Evolutionary conservation across 2,797 vertebrate species (phyloP), one percentile per base, ranked within the genome.

Genomic region (Mallotus villosus): DNA sequence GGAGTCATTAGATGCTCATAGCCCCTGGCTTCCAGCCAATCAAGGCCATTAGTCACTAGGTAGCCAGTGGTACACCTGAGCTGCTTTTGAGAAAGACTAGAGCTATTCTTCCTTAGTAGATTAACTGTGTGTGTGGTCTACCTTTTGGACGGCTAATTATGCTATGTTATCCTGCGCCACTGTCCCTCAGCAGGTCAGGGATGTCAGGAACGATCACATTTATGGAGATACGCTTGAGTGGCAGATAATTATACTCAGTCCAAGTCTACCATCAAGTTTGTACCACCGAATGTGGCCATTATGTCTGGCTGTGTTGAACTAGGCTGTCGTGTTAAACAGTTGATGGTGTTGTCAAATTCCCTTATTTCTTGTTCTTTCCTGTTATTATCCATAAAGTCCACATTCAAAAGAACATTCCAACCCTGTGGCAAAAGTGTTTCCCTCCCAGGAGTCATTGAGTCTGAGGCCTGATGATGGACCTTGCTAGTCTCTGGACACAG

Each of bases 81-180:
- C 75, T 14, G 63, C 80, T 74, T 64, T 64, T 57, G 55, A 57
- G 65, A 51, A 57, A 24, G 12, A 32, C 29, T 19, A 70, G 27
- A 72, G 63, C 3, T 46, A 49, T 24, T 65, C 37, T 64, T 46
- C 63, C 16, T 49, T 24, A 8, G 64, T 66, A 8, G 5, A 3
- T 16, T 68, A 63, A 63, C 78, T 70, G 70, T 76, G 76, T 75
- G 74, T 72, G 80, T 82, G 77, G 76, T 81, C 86, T 84, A 85
- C 80, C 53, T 80, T 77, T 75, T 75, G 75, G 67, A 83, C 65
- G 74, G 73, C 75, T 85, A 81, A 82, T 81, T 82, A 78, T 81
- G 74, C 78, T 78, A 84, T 87, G 82, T 5, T 32, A 84, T 76
- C 78, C 34, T 71, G 53, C 67, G 78, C 85, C 73, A 73, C 82